phyloP scores from a whole-genome alignment of 1,140 invertebrate genomes.

The Leptinotarsa undecemlineata region DNA sequence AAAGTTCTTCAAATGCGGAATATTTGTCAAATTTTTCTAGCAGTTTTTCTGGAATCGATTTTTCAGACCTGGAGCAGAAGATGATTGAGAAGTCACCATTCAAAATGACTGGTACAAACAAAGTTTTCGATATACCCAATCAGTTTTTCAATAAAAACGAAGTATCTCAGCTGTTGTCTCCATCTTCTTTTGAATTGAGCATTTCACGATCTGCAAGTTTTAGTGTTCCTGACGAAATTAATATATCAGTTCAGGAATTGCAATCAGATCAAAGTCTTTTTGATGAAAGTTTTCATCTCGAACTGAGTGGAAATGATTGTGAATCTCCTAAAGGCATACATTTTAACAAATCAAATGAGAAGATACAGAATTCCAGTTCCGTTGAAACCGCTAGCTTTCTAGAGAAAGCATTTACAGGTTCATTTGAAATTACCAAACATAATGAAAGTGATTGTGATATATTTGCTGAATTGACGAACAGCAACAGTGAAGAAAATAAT shows the following conservation, averaged over 20 bases:
- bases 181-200: conserved; percentile 23
- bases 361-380: background rate
- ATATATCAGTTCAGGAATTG: conserved; percentile 10
- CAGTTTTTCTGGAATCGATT: conserved; percentile 26
- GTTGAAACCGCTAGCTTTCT: conserved; percentile 6
- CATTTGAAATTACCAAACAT: background rate
- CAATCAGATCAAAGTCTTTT: conserved; percentile 36
- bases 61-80: conserved; percentile 26
- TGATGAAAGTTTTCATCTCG: conserved; percentile 34
- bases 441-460: conserved; percentile 9
- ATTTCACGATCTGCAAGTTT: conserved; percentile 25
- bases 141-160: background rate
- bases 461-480: background rate
- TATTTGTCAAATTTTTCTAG: background rate
- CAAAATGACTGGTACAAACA: conserved; percentile 2
- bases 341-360: background rate
- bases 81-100: background rate
- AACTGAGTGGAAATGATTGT: conserved; percentile 12
- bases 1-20: background rate
- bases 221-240: background rate
- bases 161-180: conserved; percentile 18
- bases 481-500: background rate
- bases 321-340: background rate
- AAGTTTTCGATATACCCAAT: background rate
- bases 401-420: conserved; percentile 9